Evolutionary conservation across 2,888 invertebrate genomes (phyloP), one percentile per base, ranked within the genome.

Genomic region (Hesperia comma): DNA sequence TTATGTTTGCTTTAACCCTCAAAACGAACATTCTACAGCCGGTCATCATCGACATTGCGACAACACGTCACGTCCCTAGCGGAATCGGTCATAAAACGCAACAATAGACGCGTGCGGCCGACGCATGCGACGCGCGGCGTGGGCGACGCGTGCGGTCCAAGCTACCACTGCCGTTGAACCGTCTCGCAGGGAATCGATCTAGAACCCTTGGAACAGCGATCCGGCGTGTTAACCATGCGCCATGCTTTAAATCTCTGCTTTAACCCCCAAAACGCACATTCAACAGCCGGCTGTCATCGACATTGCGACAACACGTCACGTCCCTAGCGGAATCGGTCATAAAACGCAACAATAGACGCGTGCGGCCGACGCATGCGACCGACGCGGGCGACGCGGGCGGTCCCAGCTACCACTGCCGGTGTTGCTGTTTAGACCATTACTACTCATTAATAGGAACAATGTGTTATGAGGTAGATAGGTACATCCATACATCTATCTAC

Each of bases 381-480:
- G 76, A 82, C 84, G 90, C 90, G 91, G 90, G 91, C 90, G 76
- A 81, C 84, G 90, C 90, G 91, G 90, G 91, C 84, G 91, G 91
- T 85, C 88, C 63, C 19, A 19, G 19, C 19, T 49, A 49, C 19
- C 19, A 19, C 19, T 19, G 4, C 49, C 49, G n/a, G 26, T 32
- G n/a, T 53, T 32, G 53, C 32, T n/a, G n/a, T n/a, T 8, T n/a
- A 14, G 21, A 32, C n/a, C 53, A 33, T 57, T 58, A 54, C 51
- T 32, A 17, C 21, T 53, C 49, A 41, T 64, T 64, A 54, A 21
- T 40, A 58, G 53, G 57, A 58, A 67, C 19, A 33, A 37, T 26
- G 14, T 15, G 60, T 17, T 41, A 54, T 40, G 15, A n/a, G n/a
- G n/a, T n/a, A n/a, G n/a, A n/a, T n/a, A n/a, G n/a, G n/a, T n/a